phyloP scores from a whole-genome alignment of 1,140 invertebrate genomes.

The Drosophila baimaii region DNA sequence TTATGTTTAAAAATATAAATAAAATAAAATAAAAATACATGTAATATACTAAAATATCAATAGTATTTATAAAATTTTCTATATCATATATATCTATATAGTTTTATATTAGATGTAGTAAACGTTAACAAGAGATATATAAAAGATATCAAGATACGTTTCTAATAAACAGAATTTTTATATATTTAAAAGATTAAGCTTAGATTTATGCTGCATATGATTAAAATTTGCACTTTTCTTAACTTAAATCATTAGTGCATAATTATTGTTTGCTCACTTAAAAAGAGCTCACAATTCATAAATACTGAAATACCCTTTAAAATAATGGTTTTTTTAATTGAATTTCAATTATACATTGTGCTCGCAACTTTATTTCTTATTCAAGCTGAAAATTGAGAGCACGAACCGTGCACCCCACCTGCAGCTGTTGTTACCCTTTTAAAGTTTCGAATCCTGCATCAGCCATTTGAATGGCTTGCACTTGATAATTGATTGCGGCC shows the following conservation, averaged over 20 bases:
- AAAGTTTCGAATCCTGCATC: conserved; percentile 16
- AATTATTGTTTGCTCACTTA: no score
- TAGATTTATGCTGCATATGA: not conserved
- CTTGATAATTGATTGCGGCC: conserved; percentile 51
- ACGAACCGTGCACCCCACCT: not conserved
- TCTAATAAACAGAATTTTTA: not conserved
- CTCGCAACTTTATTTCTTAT: not conserved
- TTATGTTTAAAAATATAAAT: not conserved
- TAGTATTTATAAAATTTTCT: not conserved
- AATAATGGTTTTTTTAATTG: not conserved
- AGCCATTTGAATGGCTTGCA: conserved; percentile 33
- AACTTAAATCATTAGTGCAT: no score
- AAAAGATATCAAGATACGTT: no score
- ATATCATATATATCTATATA: not conserved
- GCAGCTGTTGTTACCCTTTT: not conserved
- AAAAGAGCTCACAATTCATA: no score
- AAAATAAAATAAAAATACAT: no score
- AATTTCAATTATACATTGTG: not conserved
- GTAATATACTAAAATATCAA: not conserved
- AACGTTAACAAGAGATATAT: no score
- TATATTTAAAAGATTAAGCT: not conserved
- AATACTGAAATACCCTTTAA: not conserved
- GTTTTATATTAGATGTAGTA: no score
- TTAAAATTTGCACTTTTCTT: not conserved
- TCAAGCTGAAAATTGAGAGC: conserved; percentile 14